Base-by-base conservation (phyloP, 2,888 invertebrate species). In the Lepas anatifera region DNA sequence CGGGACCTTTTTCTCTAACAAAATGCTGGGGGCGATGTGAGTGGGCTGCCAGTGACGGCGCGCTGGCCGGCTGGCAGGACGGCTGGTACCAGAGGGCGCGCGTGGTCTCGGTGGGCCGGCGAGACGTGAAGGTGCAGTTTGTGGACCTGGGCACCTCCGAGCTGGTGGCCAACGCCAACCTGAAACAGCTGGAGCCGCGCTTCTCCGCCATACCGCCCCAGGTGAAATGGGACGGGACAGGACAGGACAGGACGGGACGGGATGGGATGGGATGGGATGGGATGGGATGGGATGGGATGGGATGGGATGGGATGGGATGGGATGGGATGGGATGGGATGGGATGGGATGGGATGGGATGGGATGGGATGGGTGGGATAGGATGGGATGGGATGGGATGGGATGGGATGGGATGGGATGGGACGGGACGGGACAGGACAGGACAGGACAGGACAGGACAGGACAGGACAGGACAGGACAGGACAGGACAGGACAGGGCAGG, bases 381-480 rank as follows among this genome's bases (percentile, higher is more conserved):
- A 32, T 10, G n/a, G 67, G 29, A 29, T 11, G n/a, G 13, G 18
- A 39, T 16, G 41, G 8, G 41, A 32, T 39, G 22, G 6, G 69
- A 22, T 6, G 35, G 25, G 32, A 22, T 22, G 18, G 37, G 27
- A 25, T 25, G 64, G 39, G n/a, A 10, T n/a, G 35, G 39, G n/a
- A 29, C 25, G n/a, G n/a, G n/a, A 67, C n/a, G 69, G 58, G 69
- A 35, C n/a, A 27, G 52, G 69, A 35, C 25, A 25, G 52, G 37
- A 32, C 22, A 13, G 67, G 29, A 29, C 25, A 8, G 13, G 18
- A 39, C 25, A n/a, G 8, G 41, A n/a, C n/a, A 37, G n/a, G n/a
- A 58, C 22, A n/a, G 69, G 25, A 16, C 29, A 48, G 63, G 58
- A 22, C 32, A 27, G 37, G 69, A 35, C 18, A n/a, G 58, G 69